Base-by-base conservation (phyloP, 1,140 invertebrate species). In the Cotesia typhae region DNA sequence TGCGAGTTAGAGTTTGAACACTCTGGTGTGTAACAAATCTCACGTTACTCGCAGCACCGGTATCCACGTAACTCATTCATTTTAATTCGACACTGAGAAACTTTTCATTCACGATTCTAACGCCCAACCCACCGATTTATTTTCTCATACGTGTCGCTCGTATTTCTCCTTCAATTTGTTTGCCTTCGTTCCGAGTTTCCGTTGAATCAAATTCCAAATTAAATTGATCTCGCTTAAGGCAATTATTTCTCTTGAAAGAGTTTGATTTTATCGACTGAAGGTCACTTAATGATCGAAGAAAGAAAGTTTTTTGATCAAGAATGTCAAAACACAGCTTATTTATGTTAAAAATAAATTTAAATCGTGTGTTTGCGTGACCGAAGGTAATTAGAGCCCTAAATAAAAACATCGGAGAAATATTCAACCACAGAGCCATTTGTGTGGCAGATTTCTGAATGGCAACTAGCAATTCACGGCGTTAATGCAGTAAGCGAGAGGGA, bases 1-100 rank as follows among this genome's bases (percentile, higher is more conserved):
- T 47, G 10, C 38, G 10, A 17, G 63, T 51, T 52, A 66, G 28
- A 66, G 17, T 67, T 72, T 72, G 52, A 20, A 38, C 47, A 67
- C 64, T 41, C 55, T 38, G 47, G 52, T 53, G 55, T 59, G 17
- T 53, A 72, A 67, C 70, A 72, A 72, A 72, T 72, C 64, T 66
- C 52, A 67, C 63, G 53, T 65, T 66, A 47, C 52, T 37, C 52
- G 59, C 63, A 37, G 55, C 59, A 47, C 52, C 20, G 12, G 51
- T 37, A 37, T 55, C 63, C 70, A 38, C 64, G 53, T 66, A 60
- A 72, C 70, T 67, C 70, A 38, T 72, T 72, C 65, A 60, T 72
- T 72, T 72, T 52, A 64, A 72, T 72, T 72, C 70, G 70, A 72
- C 70, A 53, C 35, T 38, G 35, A 37, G 67, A 72, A 72, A 72